phyloP scores from a whole-genome alignment of 2,113 vertebrate species.

The Benitochromis conjunctus region DNA sequence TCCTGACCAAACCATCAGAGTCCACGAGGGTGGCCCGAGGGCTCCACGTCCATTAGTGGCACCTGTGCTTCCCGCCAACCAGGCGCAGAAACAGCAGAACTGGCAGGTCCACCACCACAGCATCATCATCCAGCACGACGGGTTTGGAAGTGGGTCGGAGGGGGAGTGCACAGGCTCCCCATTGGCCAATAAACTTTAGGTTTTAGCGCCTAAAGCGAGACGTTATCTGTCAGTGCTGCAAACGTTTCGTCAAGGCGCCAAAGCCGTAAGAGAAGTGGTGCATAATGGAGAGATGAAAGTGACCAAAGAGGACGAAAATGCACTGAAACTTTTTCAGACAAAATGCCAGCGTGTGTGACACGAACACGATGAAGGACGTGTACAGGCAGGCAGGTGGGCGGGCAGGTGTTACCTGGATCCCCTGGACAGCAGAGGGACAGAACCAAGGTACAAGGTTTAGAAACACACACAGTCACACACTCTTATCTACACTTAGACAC shows the following conservation, averaged over 20 bases:
- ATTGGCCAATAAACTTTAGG: rapidly evolving
- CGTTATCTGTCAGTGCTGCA: not conserved
- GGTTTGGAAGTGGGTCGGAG: not conserved
- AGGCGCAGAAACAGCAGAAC: too few relatives aligned
- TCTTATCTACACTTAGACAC: not conserved
- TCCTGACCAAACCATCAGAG: not conserved
- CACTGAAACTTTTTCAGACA: not conserved
- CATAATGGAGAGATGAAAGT: not conserved
- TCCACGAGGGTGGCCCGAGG: not conserved
- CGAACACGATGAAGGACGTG: not conserved
- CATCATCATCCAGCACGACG: rapidly evolving
- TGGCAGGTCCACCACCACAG: not conserved
- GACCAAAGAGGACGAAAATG: rapidly evolving
- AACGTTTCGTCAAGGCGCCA: rapidly evolving
- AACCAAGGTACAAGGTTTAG: slow-evolving; percentile 49
- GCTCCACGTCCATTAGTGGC: too few relatives aligned
- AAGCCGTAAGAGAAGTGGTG: not conserved
- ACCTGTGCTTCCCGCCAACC: too few relatives aligned
- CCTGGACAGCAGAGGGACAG: slow-evolving; percentile 50
- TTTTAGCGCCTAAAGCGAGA: not conserved
- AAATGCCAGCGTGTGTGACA: not conserved
- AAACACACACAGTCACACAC: not conserved
- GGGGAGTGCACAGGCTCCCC: rapidly evolving
- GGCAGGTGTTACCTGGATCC: slow-evolving; percentile 55
- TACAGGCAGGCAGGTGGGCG: not conserved